phyloP scores from a whole-genome alignment of 2,113 vertebrate genomes.

The Trachemys scripta region DNA sequence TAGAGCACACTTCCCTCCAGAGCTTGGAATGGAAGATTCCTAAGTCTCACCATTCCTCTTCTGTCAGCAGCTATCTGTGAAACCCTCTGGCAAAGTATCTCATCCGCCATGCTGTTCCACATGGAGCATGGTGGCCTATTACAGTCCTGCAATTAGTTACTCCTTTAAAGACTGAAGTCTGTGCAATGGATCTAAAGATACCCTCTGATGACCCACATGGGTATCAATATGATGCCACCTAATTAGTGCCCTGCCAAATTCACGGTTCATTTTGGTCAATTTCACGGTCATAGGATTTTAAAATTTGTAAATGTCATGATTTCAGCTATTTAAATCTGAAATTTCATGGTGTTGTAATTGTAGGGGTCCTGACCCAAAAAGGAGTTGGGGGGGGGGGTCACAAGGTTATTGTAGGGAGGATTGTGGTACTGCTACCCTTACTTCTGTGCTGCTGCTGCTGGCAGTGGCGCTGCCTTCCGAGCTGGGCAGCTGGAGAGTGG shows the following conservation, averaged over 20 bases:
- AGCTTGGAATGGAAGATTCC: neutral
- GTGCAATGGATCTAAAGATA: neutral
- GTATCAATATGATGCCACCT: neutral
- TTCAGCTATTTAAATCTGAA: no score
- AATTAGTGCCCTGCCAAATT: neutral
- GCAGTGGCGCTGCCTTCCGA: no score
- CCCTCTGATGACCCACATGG: neutral
- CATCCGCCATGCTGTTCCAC: neutral
- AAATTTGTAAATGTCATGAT: no score
- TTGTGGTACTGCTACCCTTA: no score
- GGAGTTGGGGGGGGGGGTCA: no score
- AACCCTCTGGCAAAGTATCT: neutral
- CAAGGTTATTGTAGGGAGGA: no score
- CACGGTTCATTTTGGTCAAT: neutral
- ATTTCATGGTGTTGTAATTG: no score
- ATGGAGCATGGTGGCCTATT: neutral
- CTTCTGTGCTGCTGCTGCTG: no score
- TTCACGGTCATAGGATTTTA: no score
- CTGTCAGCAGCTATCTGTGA: neutral
- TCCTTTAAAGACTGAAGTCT: neutral
- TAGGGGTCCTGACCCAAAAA: no score
- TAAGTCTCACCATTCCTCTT: neutral
- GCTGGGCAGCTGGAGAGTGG: no score
- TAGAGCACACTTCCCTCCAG: neutral
- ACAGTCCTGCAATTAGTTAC: neutral